A percentile compares a stretch with the other conserved stretches of the same genome.
phyloP scores from a whole-genome alignment of 2,797 vertebrate species.

The Luscinia luscinia region DNA sequence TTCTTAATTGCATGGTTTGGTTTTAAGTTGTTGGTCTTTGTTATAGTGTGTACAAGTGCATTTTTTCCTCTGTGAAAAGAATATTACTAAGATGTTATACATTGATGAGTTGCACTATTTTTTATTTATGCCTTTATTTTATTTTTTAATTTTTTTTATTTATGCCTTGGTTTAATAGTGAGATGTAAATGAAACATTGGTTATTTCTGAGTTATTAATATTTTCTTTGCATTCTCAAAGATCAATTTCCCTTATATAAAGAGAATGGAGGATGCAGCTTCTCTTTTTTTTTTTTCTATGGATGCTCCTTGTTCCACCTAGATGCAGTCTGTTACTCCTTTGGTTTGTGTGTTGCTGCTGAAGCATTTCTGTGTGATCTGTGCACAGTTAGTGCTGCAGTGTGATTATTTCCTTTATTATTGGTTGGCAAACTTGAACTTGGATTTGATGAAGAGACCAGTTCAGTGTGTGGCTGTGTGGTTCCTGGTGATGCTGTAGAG shows the following conservation, averaged over 20 bases:
- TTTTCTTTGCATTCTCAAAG: neutral
- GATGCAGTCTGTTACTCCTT: neutral
- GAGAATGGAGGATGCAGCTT: neutral
- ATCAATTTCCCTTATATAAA: neutral
- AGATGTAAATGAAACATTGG: neutral
- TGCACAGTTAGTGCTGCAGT: neutral
- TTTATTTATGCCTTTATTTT: neutral
- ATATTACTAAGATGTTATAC: neutral
- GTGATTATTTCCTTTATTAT: neutral
- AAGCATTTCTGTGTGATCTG: neutral
- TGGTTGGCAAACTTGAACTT: neutral
- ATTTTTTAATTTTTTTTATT: neutral
- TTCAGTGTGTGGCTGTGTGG: neutral
- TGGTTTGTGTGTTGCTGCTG: neutral
- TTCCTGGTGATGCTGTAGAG: neutral
- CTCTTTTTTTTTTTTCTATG: neutral
- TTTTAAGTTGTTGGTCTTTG: neutral
- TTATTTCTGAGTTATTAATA: neutral
- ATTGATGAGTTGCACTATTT: neutral
- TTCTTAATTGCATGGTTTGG: fast-evolving
- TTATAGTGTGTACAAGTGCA: neutral
- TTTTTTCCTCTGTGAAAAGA: neutral
- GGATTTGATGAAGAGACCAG: neutral
- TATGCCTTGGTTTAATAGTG: neutral
- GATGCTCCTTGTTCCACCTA: neutral